Percentiles rank a stretch among this genome's conserved stretches.
These are phyloP conservation scores for Oreortyx pictus DNA, from an alignment of 2,797 vertebrate genomes.

Conservation along the genomic window DNA sequence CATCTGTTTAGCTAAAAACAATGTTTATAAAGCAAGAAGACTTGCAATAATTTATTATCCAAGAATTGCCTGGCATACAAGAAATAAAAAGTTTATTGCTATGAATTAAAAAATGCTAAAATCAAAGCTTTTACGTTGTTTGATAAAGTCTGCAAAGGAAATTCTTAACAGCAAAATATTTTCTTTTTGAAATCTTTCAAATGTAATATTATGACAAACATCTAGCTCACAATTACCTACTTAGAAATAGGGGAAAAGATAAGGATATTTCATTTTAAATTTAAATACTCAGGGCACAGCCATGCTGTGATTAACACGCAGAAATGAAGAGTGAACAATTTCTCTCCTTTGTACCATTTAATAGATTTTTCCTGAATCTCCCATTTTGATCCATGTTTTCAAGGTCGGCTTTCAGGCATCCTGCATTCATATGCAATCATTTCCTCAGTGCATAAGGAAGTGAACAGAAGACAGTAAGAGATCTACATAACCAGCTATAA, in stretches of 20 bases:
- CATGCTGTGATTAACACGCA: not conserved
- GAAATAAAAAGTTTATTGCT: not conserved
- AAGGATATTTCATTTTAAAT: not conserved
- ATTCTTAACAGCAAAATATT: not conserved
- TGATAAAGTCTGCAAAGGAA: not conserved
- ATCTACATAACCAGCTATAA: conserved; percentile 27
- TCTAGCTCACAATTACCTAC: not conserved
- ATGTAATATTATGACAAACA: not conserved
- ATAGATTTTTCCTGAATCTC: not conserved
- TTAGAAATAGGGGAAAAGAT: not conserved
- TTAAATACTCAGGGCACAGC: not conserved
- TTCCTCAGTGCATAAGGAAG: not conserved
- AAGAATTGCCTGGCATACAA: not conserved
- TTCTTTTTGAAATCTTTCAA: not conserved
- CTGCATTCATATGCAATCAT: not conserved
- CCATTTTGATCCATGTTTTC: not conserved
- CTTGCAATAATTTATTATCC: not conserved
- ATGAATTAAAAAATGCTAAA: not conserved
- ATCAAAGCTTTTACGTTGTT: not conserved
- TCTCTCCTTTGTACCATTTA: not conserved
- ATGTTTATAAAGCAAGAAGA: not conserved
- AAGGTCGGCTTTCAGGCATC: conserved; percentile 32
- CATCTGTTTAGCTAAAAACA: not conserved
- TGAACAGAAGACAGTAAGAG: not conserved
- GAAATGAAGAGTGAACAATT: not conserved